phyloP scores from a whole-genome alignment of 1,140 invertebrate genomes.

The Musca vetustissima region DNA sequence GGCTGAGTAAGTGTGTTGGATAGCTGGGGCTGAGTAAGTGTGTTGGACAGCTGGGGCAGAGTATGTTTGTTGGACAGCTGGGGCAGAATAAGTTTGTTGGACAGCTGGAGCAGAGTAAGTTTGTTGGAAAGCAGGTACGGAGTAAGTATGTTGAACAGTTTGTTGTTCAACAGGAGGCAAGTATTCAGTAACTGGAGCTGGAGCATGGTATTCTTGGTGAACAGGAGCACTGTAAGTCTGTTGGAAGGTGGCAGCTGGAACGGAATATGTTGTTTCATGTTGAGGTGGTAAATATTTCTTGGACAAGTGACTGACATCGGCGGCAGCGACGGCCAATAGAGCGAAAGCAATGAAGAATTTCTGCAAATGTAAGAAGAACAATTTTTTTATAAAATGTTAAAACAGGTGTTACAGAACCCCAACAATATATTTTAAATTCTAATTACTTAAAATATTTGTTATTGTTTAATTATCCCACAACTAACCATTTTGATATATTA shows the following conservation, averaged over 20 bases:
- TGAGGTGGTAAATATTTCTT: slow-evolving; percentile 25
- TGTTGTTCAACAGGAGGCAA: no score
- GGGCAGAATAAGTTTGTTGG: no score
- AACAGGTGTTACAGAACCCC: no score
- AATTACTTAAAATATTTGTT: no score
- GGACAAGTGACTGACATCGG: no score
- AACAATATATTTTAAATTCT: no score
- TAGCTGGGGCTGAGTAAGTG: slow-evolving; percentile 10
- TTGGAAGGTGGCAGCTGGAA: no score
- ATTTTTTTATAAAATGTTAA: no score
- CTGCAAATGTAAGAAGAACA: slow-evolving; percentile 32
- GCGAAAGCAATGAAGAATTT: slow-evolving; percentile 39
- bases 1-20: slow-evolving; percentile 32
- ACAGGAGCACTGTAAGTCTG: slow-evolving; percentile 27
- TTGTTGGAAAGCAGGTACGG: slow-evolving; percentile 23
- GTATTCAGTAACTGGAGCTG: no score
- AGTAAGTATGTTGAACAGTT: slow-evolving; percentile 15
- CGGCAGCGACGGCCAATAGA: slow-evolving; percentile 34
- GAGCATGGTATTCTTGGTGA: slow-evolving; percentile 29
- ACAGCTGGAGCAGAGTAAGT: no score
- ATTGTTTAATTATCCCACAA: background rate
- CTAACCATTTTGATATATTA: background rate
- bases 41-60: slow-evolving; percentile 16
- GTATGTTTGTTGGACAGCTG: background rate
- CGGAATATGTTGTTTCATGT: no score